Base-by-base conservation (phyloP, 2,888 invertebrate species). In the Pristionchus japonicus region DNA sequence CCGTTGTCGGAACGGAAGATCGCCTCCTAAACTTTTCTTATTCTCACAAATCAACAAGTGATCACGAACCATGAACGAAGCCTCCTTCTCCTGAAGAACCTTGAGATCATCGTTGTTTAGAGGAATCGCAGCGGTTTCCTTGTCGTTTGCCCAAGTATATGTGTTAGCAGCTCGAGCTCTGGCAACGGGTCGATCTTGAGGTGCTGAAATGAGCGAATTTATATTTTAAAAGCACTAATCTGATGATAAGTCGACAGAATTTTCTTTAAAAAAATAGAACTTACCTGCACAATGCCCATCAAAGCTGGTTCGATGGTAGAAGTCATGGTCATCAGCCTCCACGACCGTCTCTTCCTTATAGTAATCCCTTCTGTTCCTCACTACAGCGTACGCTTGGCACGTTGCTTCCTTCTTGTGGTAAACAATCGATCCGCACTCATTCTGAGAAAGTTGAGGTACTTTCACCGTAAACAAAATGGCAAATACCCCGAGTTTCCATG, bases 351-450 rank as follows among this genome's bases (percentile, higher is more conserved):
- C 70, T n/a, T 86, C 49, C 49, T 86, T 70, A 43, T 64, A 57
- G 67, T 49, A 40, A 20, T 67, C 86, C 31, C 86, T 23, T n/a
- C 86, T 67, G n/a, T 70, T 86, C 13, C 86, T 27, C 3, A 47
- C 70, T 0, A 70, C 67, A 3, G 86, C 70, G 52, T 80, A 87
- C 23, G 70, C 86, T 80, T 93, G 93, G 84, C 93, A 93, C 0
- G 93, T 93, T 15, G 90, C 90, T 87, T 91, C 92, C 40, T 92
- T 90, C 80, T 90, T 90, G 61, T 93, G 93, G 88, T 92, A 93
- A 9, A 93, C 93, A 6, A 93, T 91, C 0, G 92, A 91, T 11
- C 90, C 89, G 89, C 93, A 93, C 15, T 90, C 91, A 77, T 91
- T 91, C 92, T 93, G 47, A 37, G 23, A 20, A 11, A 64, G 37